phyloP scores from a whole-genome alignment of 2,113 vertebrate species.

The Verasper variegatus region DNA sequence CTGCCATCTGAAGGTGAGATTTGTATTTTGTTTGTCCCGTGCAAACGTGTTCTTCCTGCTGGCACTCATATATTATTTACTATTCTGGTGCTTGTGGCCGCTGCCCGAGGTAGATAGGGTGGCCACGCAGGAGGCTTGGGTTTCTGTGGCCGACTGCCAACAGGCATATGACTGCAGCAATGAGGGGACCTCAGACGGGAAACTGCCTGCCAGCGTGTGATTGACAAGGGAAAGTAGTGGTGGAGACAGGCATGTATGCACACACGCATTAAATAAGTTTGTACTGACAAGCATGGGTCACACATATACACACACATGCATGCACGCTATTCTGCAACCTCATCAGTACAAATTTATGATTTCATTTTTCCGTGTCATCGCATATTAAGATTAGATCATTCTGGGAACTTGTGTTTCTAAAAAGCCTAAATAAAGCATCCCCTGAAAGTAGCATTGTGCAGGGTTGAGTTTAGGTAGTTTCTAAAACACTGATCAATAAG shows the following conservation, averaged over 20 bases:
- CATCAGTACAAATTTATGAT: slow-evolving; percentile 11
- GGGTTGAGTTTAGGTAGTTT: not conserved
- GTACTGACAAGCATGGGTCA: not conserved
- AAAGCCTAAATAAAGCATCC: slow-evolving; percentile 6
- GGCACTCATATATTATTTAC: slow-evolving; percentile 86
- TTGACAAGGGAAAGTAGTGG: slow-evolving; percentile 40
- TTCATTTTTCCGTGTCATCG: slow-evolving; percentile 17
- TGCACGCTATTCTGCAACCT: not conserved
- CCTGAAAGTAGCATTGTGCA: not conserved
- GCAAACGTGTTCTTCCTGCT: slow-evolving; percentile 77
- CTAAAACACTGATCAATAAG: not conserved
- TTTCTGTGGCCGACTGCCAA: slow-evolving; percentile 59
- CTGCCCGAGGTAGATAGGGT: slow-evolving; percentile 85
- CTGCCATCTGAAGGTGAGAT: slow-evolving; percentile 70
- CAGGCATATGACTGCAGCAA: slow-evolving; percentile 67
- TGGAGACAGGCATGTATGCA: slow-evolving; percentile 4
- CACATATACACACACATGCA: not conserved
- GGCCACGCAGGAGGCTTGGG: slow-evolving; percentile 62
- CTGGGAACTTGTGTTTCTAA: slow-evolving; percentile 5
- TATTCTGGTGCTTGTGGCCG: slow-evolving; percentile 86
- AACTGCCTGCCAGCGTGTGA: slow-evolving; percentile 25
- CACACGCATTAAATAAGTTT: slow-evolving; percentile 1
- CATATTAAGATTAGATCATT: slow-evolving; percentile 15
- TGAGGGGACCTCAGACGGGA: slow-evolving; percentile 46
- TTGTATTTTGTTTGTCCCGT: slow-evolving; percentile 83